phyloP scores from a whole-genome alignment of 1,140 invertebrate species.

The Tetraneura akinire region DNA sequence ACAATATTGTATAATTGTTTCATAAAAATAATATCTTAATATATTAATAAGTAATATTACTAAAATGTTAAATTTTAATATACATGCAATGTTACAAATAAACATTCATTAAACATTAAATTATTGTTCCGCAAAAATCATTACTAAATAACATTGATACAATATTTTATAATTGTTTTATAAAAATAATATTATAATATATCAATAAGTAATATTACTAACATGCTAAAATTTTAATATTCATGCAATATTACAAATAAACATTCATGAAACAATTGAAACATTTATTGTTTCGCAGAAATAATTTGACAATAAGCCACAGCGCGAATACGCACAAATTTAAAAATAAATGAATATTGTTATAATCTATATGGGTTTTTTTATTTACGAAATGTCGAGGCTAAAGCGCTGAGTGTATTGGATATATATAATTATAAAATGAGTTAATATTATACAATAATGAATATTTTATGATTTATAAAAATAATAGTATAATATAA shows the following conservation, averaged over 20 bases:
- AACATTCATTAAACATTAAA: background rate
- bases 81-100: too few species aligned
- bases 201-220: background rate
- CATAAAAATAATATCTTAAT: background rate
- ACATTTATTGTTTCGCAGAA: constrained; percentile 14
- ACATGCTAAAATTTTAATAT: background rate
- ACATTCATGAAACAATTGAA: background rate
- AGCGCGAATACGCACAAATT: background rate
- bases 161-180: background rate
- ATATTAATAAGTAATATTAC: background rate
- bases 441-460: too few species aligned
- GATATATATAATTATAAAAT: background rate
- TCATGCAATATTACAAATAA: too few species aligned
- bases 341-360: too few species aligned
- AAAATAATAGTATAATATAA: too few species aligned
- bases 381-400: too few species aligned
- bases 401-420: too few species aligned
- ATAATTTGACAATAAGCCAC: background rate
- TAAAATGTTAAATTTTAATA: background rate
- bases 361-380: background rate
- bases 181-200: background rate
- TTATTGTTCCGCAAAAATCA: constrained; percentile 16
- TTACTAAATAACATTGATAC: background rate
- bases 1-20: background rate
- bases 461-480: too few species aligned